A percentile compares a stretch with the other conserved stretches of the same genome.
Evolutionary conservation across 1,140 invertebrate genomes (phyloP).

Genomic region (Neocloeon triangulifer): DNA sequence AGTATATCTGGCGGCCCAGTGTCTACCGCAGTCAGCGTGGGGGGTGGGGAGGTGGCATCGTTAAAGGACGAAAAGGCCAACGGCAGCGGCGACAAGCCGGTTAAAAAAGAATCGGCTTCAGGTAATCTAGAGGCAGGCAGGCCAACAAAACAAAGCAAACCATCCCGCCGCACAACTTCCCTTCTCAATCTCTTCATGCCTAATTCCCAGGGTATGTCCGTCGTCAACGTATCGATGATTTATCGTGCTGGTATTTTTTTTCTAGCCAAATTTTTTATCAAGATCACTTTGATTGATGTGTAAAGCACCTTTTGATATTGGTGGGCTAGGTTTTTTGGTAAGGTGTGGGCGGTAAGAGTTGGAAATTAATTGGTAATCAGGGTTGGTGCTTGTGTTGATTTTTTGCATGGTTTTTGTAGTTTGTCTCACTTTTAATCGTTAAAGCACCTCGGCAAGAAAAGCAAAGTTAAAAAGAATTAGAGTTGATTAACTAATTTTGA

Average conservation of each 20-base stretch:
- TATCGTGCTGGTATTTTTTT: conserved; percentile 3
- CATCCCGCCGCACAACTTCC: conserved; percentile 76
- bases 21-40: conserved; percentile 8
- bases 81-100: conserved; percentile 21
- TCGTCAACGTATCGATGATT: conserved; percentile 4
- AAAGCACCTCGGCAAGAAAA: too few relatives aligned
- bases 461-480: too few relatives aligned
- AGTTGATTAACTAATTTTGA: too few relatives aligned
- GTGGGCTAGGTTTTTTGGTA: too few relatives aligned
- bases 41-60: conserved; percentile 18
- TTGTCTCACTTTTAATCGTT: too few relatives aligned
- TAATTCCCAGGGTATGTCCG: conserved; percentile 67
- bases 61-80: conserved; percentile 15
- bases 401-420: too few relatives aligned
- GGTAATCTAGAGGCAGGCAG: conserved; percentile 16
- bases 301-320: conserved; percentile 7
- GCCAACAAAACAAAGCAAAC: conserved; percentile 29
- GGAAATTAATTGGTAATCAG: too few relatives aligned
- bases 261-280: too few relatives aligned
- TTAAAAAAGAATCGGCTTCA: conserved; percentile 21
- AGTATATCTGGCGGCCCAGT: conserved; percentile 14
- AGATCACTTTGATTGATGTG: conserved; percentile 2
- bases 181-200: conserved; percentile 85
- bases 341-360: too few relatives aligned
- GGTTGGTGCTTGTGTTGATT: too few relatives aligned